Percentiles rank a stretch among this genome's conserved stretches.
These are phyloP conservation scores for Rhingia campestris DNA, from an alignment of 2,888 invertebrate genomes.

Conservation along the genomic window DNA sequence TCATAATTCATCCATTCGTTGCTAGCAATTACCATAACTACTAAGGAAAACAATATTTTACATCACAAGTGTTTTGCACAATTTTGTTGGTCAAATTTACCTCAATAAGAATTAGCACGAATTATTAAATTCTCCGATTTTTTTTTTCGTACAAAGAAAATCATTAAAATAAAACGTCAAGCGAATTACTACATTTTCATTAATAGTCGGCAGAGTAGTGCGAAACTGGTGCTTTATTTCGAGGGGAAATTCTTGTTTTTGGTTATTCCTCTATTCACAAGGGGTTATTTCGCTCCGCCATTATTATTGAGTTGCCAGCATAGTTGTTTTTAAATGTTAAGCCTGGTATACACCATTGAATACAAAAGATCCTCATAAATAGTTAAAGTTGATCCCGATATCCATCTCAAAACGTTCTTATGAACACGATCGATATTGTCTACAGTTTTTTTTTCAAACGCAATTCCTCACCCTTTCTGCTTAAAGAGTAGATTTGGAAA, in stretches of 20 bases:
- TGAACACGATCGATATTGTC: too few relatives aligned
- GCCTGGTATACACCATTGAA: too few relatives aligned
- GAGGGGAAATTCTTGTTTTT: slow-evolving; percentile 49
- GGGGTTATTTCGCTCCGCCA: slow-evolving; percentile 31
- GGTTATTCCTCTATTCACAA: slow-evolving; percentile 25
- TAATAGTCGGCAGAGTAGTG: slow-evolving; percentile 52
- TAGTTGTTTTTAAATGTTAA: background rate
- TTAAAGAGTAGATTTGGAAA: too few relatives aligned
- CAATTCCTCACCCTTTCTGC: too few relatives aligned
- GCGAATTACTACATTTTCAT: slow-evolving; percentile 69
- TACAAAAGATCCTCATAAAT: too few relatives aligned
- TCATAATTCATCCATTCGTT: slow-evolving; percentile 80
- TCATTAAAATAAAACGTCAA: slow-evolving; percentile 74
- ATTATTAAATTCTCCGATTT: slow-evolving; percentile 60
- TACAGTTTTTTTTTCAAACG: background rate
- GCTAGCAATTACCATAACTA: slow-evolving; percentile 82
- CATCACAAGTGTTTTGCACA: slow-evolving; percentile 22
- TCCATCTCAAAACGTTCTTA: too few relatives aligned
- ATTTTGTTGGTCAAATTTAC: slow-evolving; percentile 57
- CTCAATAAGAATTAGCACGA: slow-evolving; percentile 71
- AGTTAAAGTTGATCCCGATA: too few relatives aligned
- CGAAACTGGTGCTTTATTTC: slow-evolving; percentile 52
- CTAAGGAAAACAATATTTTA: slow-evolving; percentile 49
- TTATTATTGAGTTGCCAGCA: slow-evolving; percentile 26
- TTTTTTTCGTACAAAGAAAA: slow-evolving; percentile 74